Conservation (phyloP, 2,113 vertebrate genomes). For the Pungitius pungitius region DNA sequence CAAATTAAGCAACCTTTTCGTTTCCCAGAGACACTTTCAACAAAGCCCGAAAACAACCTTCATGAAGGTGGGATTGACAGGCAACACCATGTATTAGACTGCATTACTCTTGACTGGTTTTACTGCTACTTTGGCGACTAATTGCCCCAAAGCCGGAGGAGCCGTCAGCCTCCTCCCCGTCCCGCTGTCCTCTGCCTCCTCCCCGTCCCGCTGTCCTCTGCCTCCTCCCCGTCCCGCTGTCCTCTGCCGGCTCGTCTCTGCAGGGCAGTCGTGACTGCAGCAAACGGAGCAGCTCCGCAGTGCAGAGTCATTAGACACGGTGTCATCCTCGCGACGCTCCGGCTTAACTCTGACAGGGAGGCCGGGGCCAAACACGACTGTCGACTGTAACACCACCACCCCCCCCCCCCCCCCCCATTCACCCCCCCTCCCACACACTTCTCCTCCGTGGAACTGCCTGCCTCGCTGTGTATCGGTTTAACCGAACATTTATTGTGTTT, state of each 20-base stretch:
- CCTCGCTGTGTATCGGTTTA: too few species aligned
- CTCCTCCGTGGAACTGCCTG: too few species aligned
- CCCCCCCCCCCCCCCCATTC: background rate
- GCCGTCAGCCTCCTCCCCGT: too few species aligned
- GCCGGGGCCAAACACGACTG: background rate
- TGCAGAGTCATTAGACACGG: conserved; percentile 52
- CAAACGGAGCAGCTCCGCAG: conserved; percentile 63
- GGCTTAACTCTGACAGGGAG: conserved; percentile 38
- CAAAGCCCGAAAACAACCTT: background rate
- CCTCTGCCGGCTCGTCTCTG: conserved; percentile 61
- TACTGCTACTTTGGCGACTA: conserved; percentile 23
- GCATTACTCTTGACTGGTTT: background rate
- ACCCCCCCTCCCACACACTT: too few species aligned
- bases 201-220: conserved; percentile 58
- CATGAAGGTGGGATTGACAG: background rate
- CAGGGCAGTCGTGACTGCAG: conserved; percentile 74
- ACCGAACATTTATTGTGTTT: too few species aligned
- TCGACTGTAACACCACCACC: background rate
- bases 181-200: conserved; percentile 59
- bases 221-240: conserved; percentile 48
- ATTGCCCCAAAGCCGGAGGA: conserved; percentile 38
- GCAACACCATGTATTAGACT: background rate
- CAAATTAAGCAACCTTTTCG: background rate
- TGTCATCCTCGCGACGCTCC: conserved; percentile 29
- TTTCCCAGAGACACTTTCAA: background rate